Conservation (phyloP, 2,113 vertebrate genomes). For the Cephalopterus ornatus region DNA sequence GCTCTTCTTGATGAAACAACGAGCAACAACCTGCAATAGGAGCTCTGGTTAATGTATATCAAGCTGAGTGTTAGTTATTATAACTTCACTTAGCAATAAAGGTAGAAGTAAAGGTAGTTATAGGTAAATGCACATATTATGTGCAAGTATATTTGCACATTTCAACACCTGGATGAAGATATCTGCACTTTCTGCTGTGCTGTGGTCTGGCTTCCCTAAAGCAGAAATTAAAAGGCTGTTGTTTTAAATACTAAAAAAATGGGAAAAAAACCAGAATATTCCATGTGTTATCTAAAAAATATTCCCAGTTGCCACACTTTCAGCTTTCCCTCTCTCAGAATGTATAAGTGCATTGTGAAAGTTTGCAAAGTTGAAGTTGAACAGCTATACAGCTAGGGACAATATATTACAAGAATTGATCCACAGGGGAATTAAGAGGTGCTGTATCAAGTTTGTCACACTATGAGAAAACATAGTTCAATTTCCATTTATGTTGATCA, state of each 20-base stretch:
- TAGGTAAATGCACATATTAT: neutral
- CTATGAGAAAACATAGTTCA: neutral
- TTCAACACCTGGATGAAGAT: neutral
- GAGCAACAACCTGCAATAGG: neutral
- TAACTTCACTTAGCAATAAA: neutral
- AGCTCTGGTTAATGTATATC: neutral
- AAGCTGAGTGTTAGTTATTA: neutral
- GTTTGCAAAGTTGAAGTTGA: neutral
- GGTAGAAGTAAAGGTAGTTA: neutral
- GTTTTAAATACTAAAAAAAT: neutral
- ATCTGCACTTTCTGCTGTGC: neutral
- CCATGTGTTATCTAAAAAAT: neutral
- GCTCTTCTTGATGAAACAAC: neutral
- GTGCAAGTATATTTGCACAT: neutral
- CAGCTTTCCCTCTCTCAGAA: neutral
- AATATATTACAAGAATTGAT: neutral
- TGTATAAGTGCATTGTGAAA: neutral
- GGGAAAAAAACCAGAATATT: neutral
- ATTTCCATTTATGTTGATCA: neutral
- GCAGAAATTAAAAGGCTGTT: neutral
- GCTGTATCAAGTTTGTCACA: neutral
- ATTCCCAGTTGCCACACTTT: neutral
- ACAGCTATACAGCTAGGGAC: neutral
- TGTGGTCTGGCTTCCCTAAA: neutral
- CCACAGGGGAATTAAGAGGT: neutral